Evolutionary conservation across 2,113 vertebrate genomes (phyloP).

Genomic region (Diadophis punctatus): DNA sequence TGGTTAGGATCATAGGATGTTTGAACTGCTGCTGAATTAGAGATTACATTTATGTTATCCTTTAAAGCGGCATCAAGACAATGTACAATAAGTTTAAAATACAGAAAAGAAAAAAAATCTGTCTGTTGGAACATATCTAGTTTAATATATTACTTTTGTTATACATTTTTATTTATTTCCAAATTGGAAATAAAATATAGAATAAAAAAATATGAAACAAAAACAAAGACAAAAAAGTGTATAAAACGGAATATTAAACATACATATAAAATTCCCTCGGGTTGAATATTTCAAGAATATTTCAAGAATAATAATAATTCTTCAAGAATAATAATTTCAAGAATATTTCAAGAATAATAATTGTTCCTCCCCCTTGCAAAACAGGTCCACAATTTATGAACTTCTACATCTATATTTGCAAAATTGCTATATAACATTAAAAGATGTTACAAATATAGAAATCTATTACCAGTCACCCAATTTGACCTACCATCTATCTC

Average conservation of each 20-base stretch:
- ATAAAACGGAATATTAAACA: not conserved
- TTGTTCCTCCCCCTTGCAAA: not conserved
- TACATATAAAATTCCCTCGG: not conserved
- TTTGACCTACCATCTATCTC: not conserved
- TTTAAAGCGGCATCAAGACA: not conserved
- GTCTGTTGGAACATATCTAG: not conserved
- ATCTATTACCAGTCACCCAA: not conserved
- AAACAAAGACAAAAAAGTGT: not conserved
- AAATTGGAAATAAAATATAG: not conserved
- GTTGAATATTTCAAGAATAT: not conserved
- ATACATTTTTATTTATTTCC: not conserved
- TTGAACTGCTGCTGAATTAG: not conserved
- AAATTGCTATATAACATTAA: not conserved
- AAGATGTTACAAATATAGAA: not conserved
- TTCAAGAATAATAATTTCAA: not conserved
- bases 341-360: not conserved
- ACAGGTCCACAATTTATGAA: not conserved
- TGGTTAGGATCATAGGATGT: not conserved
- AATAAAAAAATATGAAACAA: not conserved
- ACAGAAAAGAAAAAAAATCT: not conserved
- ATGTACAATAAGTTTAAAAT: not conserved
- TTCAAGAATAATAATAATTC: not conserved
- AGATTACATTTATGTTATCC: not conserved
- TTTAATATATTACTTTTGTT: not conserved
- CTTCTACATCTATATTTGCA: not conserved